phyloP scores from a whole-genome alignment of 2,888 invertebrate genomes.

The Notodromas monacha region DNA sequence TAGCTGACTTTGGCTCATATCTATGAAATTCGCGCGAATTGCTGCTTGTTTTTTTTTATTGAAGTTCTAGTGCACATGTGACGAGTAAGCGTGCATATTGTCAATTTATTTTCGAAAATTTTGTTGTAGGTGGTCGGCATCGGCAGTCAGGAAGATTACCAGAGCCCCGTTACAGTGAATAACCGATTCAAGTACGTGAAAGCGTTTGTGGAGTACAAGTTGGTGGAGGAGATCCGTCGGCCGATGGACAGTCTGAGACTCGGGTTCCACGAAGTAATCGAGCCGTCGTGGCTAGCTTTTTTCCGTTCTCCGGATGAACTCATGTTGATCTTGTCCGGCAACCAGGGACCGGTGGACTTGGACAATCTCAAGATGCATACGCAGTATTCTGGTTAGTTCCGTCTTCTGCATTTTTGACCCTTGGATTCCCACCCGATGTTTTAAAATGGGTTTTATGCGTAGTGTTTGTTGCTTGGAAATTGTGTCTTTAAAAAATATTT shows the following conservation, averaged over 20 bases:
- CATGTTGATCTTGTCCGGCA: conserved; percentile 83
- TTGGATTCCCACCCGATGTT: too few species aligned
- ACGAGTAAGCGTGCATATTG: too few species aligned
- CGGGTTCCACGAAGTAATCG: conserved; percentile 63
- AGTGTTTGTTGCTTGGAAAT: too few species aligned
- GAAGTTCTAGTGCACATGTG: too few species aligned
- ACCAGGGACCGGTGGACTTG: conserved; percentile 68
- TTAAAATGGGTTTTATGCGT: too few species aligned
- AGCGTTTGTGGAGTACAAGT: conserved; percentile 71
- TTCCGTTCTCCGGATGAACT: conserved; percentile 78
- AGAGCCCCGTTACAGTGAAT: conserved; percentile 57
- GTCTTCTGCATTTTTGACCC: conserved; percentile 9
- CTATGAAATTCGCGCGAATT: conserved; percentile 53
- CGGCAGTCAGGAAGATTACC: conserved; percentile 57
- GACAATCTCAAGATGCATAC: conserved; percentile 54
- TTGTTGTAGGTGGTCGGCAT: too few species aligned
- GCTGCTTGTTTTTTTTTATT: too few species aligned
- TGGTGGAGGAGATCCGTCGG: conserved; percentile 41
- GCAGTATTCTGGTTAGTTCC: conserved; percentile 36
- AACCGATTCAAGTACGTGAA: conserved; percentile 92
- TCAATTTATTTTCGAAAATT: too few species aligned
- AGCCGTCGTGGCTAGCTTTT: conserved; percentile 69
- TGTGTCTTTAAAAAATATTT: too few species aligned
- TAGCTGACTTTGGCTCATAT: conserved; percentile 55
- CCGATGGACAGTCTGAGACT: conserved; percentile 16